Base-by-base conservation (phyloP, 1,140 invertebrate species). In the Melanaphis sacchari region DNA sequence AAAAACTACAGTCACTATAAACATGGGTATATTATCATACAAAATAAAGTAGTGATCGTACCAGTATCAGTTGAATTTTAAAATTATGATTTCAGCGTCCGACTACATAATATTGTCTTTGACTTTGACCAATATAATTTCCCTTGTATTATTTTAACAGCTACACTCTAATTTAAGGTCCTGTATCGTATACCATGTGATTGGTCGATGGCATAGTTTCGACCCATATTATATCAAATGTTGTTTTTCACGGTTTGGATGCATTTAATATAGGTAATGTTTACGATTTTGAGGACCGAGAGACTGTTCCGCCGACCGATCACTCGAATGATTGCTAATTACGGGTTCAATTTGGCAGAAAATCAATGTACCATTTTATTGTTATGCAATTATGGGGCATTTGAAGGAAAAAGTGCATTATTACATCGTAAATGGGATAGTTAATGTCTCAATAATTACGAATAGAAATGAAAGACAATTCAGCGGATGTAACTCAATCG, bases 361-460 rank as follows among this genome's bases (percentile, higher is more conserved):
- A 76, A 76, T 76, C 59, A 76, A 76, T 76, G 59, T 76, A 66
- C 59, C 59, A 15, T n/a, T 66, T 66, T 66, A 66, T 66, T n/a
- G 59, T n/a, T 66, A 18, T 66, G 31, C 59, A 66, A n/a, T 76
- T 76, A 18, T n/a, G 11, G 11, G 59, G 11, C 2, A 76, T 76
- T 76, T 76, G 59, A 76, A 31, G 31, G 31, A 4, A 66, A 66
- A 66, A 76, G 31, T 76, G 9, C 59, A 76, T 76, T 36, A 76
- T 76, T 76, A 31, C 26, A 26, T 31, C 9, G 26, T 0, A 15
- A 76, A 76, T n/a, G 21, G 5, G n/a, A 1, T 76, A 15, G n/a
- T 11, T 4, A n/a, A 5, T n/a, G 59, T 18, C 31, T n/a, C 31
- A 76, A 76, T 36, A 76, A 76, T 76, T n/a, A 76, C n/a, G 31